Conservation (phyloP, 2,888 invertebrate genomes). For the Altica lythri region DNA sequence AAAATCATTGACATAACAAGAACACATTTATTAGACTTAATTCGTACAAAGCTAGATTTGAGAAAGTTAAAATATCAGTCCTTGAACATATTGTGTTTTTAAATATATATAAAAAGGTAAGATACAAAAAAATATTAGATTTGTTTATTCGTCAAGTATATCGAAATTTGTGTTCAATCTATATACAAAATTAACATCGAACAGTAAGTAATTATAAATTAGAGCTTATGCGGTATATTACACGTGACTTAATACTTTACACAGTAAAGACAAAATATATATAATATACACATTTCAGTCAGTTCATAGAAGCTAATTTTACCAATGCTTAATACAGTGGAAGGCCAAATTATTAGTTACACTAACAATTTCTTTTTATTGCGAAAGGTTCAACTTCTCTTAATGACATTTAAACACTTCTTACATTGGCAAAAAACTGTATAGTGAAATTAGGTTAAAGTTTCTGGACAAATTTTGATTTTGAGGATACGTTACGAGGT, state of each 20-base stretch:
- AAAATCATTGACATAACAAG: constrained; percentile 7
- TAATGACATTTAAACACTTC: too few species aligned
- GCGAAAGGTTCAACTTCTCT: too few species aligned
- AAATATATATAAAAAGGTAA: constrained; percentile 30
- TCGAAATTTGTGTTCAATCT: constrained; percentile 2
- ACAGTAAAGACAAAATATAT: constrained; percentile 33
- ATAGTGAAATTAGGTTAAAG: too few species aligned
- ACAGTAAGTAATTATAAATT: constrained; percentile 27
- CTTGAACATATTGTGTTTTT: constrained; percentile 36
- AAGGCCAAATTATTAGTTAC: constrained; percentile 4
- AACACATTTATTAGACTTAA: constrained; percentile 23
- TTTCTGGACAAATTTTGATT: too few species aligned
- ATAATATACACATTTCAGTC: constrained; percentile 16
- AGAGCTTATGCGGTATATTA: constrained; percentile 24
- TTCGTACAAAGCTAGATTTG: constrained; percentile 16
- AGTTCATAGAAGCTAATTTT: constrained; percentile 22
- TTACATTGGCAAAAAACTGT: too few species aligned
- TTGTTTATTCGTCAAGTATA: constrained; percentile 9
- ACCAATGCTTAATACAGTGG: too few species aligned
- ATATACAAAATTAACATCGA: constrained; percentile 13
- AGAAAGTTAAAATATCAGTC: constrained; percentile 38
- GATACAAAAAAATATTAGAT: constrained; percentile 35
- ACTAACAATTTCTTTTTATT: too few species aligned
- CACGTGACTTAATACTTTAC: constrained; percentile 34
- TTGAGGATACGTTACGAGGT: too few species aligned